Conservation (phyloP, 1,140 invertebrate genomes). For the Drosophila pandora region DNA sequence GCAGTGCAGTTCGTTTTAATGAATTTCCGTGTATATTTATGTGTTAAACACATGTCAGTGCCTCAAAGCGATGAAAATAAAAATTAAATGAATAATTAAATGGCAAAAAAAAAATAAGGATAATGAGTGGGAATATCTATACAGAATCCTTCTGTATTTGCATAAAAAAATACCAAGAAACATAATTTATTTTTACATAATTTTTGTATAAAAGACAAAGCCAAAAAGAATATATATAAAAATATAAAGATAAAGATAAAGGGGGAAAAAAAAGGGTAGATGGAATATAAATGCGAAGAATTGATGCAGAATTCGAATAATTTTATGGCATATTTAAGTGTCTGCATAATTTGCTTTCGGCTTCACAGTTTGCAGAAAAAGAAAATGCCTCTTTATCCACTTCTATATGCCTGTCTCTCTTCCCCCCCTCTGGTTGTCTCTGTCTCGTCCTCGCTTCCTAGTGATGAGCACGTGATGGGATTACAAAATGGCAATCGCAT, state of each 20-base stretch:
- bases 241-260: background rate
- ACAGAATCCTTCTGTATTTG: background rate
- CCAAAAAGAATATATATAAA: background rate
- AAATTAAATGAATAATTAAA: constrained; percentile 13
- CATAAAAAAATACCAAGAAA: constrained; percentile 12
- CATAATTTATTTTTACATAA: constrained; percentile 9
- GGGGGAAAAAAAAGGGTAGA: background rate
- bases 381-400: constrained; percentile 17
- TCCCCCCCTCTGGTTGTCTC: background rate
- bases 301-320: constrained; percentile 74
- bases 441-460: constrained; percentile 10
- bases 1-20: constrained; percentile 32
- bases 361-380: constrained; percentile 26
- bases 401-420: background rate
- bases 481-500: constrained; percentile 38
- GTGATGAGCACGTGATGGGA: constrained; percentile 49
- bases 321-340: constrained; percentile 79
- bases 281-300: constrained; percentile 49
- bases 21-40: constrained; percentile 28
- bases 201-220: constrained; percentile 40
- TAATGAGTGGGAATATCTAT: background rate
- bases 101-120: constrained; percentile 9
- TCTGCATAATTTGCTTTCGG: constrained; percentile 71
- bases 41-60: constrained; percentile 43
- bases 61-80: constrained; percentile 32